Evolutionary conservation across 1,140 invertebrate species (phyloP).

Genomic region (Drosophila burlai): DNA sequence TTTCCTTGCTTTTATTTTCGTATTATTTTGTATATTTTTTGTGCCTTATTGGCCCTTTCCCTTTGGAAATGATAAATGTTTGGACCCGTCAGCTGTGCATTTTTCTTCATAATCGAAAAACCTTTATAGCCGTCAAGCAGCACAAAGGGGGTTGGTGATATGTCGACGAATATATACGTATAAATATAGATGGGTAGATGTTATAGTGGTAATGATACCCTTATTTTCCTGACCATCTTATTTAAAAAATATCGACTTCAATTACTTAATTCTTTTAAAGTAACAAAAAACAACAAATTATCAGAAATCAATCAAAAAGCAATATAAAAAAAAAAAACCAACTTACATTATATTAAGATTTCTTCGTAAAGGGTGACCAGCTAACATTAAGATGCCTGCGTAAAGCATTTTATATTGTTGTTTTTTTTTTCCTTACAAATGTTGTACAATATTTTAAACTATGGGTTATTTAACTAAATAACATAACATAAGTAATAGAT

Average conservation of each 20-base stretch:
- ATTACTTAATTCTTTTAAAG: background rate
- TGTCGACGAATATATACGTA: constrained; percentile 1
- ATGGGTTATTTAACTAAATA: too few relatives aligned
- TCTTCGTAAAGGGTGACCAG: background rate
- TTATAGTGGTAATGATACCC: background rate
- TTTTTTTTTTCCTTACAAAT: too few relatives aligned
- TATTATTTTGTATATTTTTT: background rate
- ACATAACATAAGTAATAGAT: too few relatives aligned
- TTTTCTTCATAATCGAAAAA: constrained; percentile 78
- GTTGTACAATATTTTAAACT: too few relatives aligned
- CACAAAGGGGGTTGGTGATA: constrained; percentile 4
- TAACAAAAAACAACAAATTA: too few relatives aligned
- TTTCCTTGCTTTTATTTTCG: background rate
- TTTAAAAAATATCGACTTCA: background rate
- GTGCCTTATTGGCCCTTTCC: background rate
- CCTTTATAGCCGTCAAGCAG: constrained; percentile 53
- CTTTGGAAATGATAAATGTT: constrained; percentile 66
- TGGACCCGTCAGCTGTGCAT: constrained; percentile 63
- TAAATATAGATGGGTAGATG: background rate
- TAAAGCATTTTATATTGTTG: background rate
- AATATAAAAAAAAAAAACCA: background rate
- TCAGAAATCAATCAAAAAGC: too few relatives aligned
- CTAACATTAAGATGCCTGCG: background rate
- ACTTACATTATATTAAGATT: background rate
- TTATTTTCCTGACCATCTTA: background rate